Base-by-base conservation (phyloP, 2,797 vertebrate genomes). In the Muraenolepis orangiensis region DNA sequence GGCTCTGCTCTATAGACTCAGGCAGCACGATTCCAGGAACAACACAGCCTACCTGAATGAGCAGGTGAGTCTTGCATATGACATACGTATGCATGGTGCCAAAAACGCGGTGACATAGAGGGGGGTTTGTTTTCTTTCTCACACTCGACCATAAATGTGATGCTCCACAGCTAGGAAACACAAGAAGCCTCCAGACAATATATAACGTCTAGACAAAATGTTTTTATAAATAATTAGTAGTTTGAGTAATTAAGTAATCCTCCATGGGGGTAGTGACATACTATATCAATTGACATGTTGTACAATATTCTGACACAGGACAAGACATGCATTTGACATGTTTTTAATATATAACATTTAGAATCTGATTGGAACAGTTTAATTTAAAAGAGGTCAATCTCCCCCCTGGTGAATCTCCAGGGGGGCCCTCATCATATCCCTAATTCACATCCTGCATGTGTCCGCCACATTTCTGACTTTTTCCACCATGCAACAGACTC, bases 1-100 rank as follows among this genome's bases (percentile, higher is more conserved):
- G 84, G 85, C 80, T 78, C 79, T 93, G 80, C 5, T 90, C 38
- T 91, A 84, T 77, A 85, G 93, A n/a, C 68, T 92, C 67, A 32
- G 70, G 4, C 36, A 30, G 0, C 73, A 40, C 67, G 74, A 5
- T 6, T 69, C 0, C 0, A 1, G 0, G 1, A n/a, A n/a, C n/a
- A 64, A 76, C 31, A 3, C 4, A 8, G 72, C 4, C 1, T 0
- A 75, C 36, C 81, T 74, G 29, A 64, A 0, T 4, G 38, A 86
- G 0, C 67, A 90, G 88, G 93, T 94, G 11, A 32, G 34, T n/a
- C 20, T 70, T n/a, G 6, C 42, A 6, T 46, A 20, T n/a, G n/a
- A n/a, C n/a, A n/a, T n/a, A n/a, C n/a, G n/a, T 18, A 46, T 18
- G 16, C 40, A 3, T 23, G 12, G 71, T 34, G 13, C 68, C 11